phyloP scores from a whole-genome alignment of 2,888 invertebrate genomes.

The Drosophila siamana region DNA sequence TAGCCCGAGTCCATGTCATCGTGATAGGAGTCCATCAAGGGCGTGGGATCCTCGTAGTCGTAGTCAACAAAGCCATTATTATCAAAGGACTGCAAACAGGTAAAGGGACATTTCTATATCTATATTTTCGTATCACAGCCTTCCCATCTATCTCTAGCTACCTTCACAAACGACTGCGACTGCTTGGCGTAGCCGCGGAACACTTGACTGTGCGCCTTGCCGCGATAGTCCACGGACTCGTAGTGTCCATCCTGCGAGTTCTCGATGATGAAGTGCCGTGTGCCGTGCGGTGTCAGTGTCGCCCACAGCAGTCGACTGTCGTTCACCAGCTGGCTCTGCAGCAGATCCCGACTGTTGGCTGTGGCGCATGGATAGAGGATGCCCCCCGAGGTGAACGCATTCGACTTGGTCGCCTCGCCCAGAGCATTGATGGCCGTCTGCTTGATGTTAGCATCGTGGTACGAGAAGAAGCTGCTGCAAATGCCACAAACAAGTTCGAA shows the following conservation, averaged over 20 bases:
- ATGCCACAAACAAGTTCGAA: constrained; percentile 47
- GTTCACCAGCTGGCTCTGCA: constrained; percentile 86
- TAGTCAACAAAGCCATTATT: constrained; percentile 93
- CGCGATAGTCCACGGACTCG: constrained; percentile 88
- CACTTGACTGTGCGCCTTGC: constrained; percentile 78
- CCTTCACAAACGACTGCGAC: constrained; percentile 82
- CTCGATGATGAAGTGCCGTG: constrained; percentile 89
- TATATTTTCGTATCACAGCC: too few species aligned
- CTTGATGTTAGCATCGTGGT: constrained; percentile 85
- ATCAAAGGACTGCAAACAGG: constrained; percentile 86
- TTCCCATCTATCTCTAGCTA: too few species aligned
- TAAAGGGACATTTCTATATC: too few species aligned
- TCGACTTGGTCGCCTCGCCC: constrained; percentile 86
- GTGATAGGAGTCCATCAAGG: constrained; percentile 90
- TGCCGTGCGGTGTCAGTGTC: constrained; percentile 92
- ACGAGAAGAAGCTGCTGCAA: constrained; percentile 83
- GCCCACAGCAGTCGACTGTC: constrained; percentile 93
- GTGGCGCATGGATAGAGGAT: constrained; percentile 87
- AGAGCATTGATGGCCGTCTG: constrained; percentile 87
- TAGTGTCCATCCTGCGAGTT: constrained; percentile 88
- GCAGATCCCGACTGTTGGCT: constrained; percentile 85
- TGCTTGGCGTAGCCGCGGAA: constrained; percentile 83
- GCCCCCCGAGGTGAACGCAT: constrained; percentile 86
- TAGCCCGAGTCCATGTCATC: constrained; percentile 87
- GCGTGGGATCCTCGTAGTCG: constrained; percentile 92